Percentiles rank a stretch among this genome's conserved stretches.
phyloP scores from a whole-genome alignment of 2,888 invertebrate genomes.

The Archips xylosteana region DNA sequence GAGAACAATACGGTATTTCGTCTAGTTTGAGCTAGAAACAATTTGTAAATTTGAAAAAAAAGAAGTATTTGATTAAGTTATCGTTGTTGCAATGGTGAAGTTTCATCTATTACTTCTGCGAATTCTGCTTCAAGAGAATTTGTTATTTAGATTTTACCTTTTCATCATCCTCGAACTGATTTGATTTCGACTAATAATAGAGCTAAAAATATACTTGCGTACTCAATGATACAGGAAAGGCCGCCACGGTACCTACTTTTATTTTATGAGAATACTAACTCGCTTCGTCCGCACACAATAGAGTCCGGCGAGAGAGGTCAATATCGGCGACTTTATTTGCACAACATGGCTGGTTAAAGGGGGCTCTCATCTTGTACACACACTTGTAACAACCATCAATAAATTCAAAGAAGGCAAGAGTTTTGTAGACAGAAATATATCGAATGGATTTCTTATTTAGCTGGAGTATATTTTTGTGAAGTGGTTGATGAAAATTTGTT shows the following conservation, averaged over 20 bases:
- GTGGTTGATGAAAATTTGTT: background rate
- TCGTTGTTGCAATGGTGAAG: background rate
- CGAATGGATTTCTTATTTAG: background rate
- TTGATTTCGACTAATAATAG: background rate
- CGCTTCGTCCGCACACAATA: slow-evolving; percentile 61
- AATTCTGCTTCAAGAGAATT: background rate
- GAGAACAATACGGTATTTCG: background rate
- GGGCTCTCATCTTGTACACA: slow-evolving; percentile 28
- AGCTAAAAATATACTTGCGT: background rate
- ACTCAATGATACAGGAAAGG: background rate
- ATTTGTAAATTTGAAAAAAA: background rate
- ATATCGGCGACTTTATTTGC: slow-evolving; percentile 67
- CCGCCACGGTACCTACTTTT: slow-evolving; percentile 45
- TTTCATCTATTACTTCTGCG: background rate
- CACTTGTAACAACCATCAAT: slow-evolving; percentile 31
- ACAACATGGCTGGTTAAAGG: slow-evolving; percentile 49
- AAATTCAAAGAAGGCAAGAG: slow-evolving; percentile 13
- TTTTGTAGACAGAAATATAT: background rate
- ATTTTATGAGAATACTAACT: slow-evolving; percentile 52
- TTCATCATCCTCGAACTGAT: background rate
- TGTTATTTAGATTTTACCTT: background rate
- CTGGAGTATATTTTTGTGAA: background rate
- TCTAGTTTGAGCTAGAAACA: slow-evolving; percentile 4
- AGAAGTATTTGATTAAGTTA: background rate
- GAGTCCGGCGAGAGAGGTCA: slow-evolving; percentile 60